Evolutionary conservation across 2,113 vertebrate genomes (phyloP).

Genomic region (Oryzias woworae): DNA sequence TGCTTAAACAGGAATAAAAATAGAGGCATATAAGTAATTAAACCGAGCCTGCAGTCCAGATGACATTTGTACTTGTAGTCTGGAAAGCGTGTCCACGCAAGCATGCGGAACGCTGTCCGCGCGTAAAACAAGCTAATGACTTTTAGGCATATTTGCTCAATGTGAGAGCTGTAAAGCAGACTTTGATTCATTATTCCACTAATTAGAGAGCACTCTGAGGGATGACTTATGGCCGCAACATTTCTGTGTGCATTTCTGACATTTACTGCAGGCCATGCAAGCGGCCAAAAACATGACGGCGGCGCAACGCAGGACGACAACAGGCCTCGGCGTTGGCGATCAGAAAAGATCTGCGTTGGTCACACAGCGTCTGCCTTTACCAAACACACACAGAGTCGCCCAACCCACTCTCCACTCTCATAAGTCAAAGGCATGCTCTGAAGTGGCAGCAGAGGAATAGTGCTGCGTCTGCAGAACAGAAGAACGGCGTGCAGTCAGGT

Average conservation of each 20-base stretch:
- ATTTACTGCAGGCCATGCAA: constrained; percentile 1
- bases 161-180: constrained; percentile 35
- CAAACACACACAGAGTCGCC: constrained; percentile 29
- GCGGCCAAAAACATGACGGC: not conserved
- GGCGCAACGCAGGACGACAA: constrained; percentile 14
- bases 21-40: constrained; percentile 30
- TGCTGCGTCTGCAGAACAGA: constrained; percentile 64
- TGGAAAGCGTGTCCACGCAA: constrained; percentile 28
- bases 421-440: constrained; percentile 62
- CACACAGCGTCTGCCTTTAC: constrained; percentile 48
- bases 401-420: constrained; percentile 18
- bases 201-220: constrained; percentile 55
- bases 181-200: constrained; percentile 54
- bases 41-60: not conserved
- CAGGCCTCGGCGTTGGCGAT: constrained; percentile 27
- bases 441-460: constrained; percentile 44
- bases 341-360: constrained; percentile 44
- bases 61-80: constrained; percentile 26
- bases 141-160: constrained; percentile 35
- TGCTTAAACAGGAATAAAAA: not conserved
- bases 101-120: constrained; percentile 37
- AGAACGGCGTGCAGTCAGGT: constrained; percentile 38
- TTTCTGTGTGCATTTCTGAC: constrained; percentile 27
- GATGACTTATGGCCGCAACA: constrained; percentile 27
- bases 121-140: constrained; percentile 56